These are phyloP conservation scores for Channa argus DNA, from an alignment of 2,113 vertebrate species.

Conservation along the genomic window DNA sequence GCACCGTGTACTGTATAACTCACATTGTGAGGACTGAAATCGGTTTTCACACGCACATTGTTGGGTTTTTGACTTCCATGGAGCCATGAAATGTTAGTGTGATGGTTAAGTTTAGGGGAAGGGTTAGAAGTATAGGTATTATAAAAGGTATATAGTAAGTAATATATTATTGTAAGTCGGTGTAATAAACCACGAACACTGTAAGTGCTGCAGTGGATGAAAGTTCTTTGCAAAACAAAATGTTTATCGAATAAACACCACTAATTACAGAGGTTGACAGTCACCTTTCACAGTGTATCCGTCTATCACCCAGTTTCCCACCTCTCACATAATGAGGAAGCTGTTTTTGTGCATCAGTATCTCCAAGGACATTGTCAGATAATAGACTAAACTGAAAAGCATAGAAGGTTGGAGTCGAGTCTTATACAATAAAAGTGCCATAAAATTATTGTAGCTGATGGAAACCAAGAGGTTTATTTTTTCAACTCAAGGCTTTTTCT, in stretches of 20 bases:
- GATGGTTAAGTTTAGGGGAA: too few relatives aligned
- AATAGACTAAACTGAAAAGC: background rate
- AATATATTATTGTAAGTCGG: background rate
- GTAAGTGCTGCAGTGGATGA: background rate
- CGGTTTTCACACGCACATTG: too few relatives aligned
- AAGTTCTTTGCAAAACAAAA: background rate
- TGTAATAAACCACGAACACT: background rate
- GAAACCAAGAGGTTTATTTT: background rate
- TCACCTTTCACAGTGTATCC: background rate
- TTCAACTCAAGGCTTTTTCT: too few relatives aligned
- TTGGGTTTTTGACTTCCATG: too few relatives aligned
- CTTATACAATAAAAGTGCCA: background rate
- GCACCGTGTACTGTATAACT: background rate
- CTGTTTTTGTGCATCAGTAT: background rate
- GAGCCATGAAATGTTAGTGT: too few relatives aligned
- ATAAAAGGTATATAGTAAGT: too few relatives aligned
- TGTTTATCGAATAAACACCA: background rate
- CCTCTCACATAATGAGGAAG: background rate
- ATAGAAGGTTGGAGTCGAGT: background rate
- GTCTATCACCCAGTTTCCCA: background rate
- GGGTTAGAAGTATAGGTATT: too few relatives aligned
- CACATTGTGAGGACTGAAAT: too few relatives aligned
- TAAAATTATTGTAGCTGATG: background rate
- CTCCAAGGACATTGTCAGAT: background rate
- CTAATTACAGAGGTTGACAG: background rate